Conservation (phyloP, 2,113 vertebrate genomes). For the Tringa solitaria region DNA sequence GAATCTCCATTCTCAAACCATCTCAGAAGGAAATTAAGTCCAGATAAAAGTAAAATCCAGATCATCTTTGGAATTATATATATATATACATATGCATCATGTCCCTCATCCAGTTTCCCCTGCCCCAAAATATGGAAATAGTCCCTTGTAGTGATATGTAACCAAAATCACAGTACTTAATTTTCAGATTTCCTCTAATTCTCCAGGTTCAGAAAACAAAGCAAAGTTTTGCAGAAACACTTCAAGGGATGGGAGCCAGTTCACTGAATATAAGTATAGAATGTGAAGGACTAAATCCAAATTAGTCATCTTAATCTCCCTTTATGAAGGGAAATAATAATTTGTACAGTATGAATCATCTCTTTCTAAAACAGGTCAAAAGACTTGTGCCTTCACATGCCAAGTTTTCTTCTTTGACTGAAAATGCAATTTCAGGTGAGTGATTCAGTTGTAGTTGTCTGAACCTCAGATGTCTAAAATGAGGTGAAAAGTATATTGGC, state of each 20-base stretch:
- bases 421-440: background rate
- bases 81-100: background rate
- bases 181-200: background rate
- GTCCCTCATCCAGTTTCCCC: fast-evolving
- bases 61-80: background rate
- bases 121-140: background rate
- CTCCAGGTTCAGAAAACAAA: background rate
- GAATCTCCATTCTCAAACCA: background rate
- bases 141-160: background rate
- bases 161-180: background rate
- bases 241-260: background rate
- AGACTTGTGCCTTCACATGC: background rate
- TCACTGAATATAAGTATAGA: background rate
- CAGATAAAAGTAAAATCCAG: background rate
- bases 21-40: background rate
- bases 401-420: background rate
- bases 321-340: background rate
- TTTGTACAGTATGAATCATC: background rate
- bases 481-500: background rate
- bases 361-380: background rate
- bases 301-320: background rate
- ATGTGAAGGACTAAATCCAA: background rate
- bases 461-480: background rate
- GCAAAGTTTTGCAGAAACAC: background rate
- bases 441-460: background rate